Base-by-base conservation (phyloP, 2,888 invertebrate species). In the Helobdella robusta region DNA sequence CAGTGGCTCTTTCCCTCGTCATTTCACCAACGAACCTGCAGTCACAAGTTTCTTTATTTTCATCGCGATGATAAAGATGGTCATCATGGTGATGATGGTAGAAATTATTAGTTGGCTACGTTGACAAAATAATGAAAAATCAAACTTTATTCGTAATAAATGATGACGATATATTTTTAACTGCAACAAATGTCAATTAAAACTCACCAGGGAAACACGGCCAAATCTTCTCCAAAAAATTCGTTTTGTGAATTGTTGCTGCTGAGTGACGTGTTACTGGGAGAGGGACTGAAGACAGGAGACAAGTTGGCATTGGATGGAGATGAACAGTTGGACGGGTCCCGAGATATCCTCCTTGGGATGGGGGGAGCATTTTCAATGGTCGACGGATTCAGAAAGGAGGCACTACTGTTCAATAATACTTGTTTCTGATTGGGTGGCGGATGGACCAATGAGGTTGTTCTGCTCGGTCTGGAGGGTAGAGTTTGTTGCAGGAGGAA, bases 1-100 rank as follows among this genome's bases (percentile, higher is more conserved):
- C 69, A 52, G 73, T 73, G n/a, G 78, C 77, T 25, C 69, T 69
- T 23, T 73, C 73, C 32, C 77, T 69, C 32, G 72, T 72, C 75
- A 77, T 73, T 52, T 73, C 74, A 32, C 77, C 77, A n/a, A 76
- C 75, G 69, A 73, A 78, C 78, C 78, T 78, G 68, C 8, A 28
- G 20, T 11, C n/a, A n/a, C n/a, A n/a, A n/a, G n/a, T n/a, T n/a
- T n/a, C n/a, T n/a, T n/a, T n/a, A n/a, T n/a, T n/a, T n/a, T n/a
- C n/a, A n/a, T n/a, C n/a, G n/a, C n/a, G n/a, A n/a, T n/a, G n/a
- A n/a, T n/a, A n/a, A n/a, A n/a, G n/a, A n/a, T n/a, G n/a, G n/a
- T n/a, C n/a, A n/a, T n/a, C n/a, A n/a, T n/a, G n/a, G n/a, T n/a
- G n/a, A n/a, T n/a, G n/a, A n/a, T n/a, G n/a, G n/a, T n/a, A n/a